A percentile compares a stretch with the other conserved stretches of the same genome.
These are phyloP conservation scores for Amaurobius ferox DNA, from an alignment of 2,888 invertebrate genomes.

Conservation along the genomic window DNA sequence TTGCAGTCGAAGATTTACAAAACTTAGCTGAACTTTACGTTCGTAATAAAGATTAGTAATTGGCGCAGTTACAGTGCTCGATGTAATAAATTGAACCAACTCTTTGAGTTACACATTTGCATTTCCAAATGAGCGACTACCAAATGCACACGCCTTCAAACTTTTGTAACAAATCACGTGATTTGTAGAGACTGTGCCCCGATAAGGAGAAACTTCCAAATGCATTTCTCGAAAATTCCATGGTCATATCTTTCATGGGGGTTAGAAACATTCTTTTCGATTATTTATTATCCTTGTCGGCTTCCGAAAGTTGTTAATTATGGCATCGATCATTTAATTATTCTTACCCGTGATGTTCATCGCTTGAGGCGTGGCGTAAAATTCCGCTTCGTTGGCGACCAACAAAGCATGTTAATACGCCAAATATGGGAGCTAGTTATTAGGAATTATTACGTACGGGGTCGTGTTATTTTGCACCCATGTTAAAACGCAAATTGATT, in stretches of 20 bases:
- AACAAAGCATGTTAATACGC: constrained; percentile 26
- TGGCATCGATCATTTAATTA: constrained; percentile 62
- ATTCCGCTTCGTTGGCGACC: constrained; percentile 22
- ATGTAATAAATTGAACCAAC: background rate
- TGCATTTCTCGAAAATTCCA: background rate
- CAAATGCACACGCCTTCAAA: background rate
- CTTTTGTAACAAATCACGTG: constrained; percentile 2
- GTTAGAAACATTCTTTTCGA: constrained; percentile 18
- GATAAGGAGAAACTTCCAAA: background rate
- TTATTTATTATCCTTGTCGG: constrained; percentile 44
- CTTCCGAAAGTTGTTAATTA: constrained; percentile 56
- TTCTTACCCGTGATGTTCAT: constrained; percentile 30
- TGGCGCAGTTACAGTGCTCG: background rate
- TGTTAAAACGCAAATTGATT: too few relatives aligned
- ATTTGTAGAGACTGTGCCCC: background rate
- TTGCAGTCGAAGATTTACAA: too few relatives aligned
- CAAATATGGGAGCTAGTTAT: background rate
- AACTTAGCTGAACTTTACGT: background rate
- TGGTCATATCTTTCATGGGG: background rate
- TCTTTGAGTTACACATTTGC: constrained; percentile 6
- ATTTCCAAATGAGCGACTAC: background rate
- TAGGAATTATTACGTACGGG: background rate
- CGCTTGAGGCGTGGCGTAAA: constrained; percentile 3
- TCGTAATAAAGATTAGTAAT: background rate
- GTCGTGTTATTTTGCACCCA: background rate